phyloP scores from a whole-genome alignment of 2,797 vertebrate genomes.

The Hapalemur alaotrensis region DNA sequence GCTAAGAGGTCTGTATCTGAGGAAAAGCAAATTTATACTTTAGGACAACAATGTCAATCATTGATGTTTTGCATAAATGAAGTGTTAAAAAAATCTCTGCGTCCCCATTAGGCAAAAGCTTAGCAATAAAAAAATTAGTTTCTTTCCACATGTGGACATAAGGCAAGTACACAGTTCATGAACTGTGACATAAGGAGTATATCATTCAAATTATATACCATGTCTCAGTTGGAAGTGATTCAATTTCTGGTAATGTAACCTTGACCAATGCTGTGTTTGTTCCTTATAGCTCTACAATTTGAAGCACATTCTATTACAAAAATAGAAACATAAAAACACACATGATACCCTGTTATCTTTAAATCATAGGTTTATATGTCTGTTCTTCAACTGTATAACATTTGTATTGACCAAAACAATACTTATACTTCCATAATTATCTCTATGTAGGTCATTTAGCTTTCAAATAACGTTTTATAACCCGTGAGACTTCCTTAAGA shows the following conservation, averaged over 20 bases:
- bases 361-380: slow-evolving; percentile 45
- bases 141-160: background rate
- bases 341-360: slow-evolving; percentile 11
- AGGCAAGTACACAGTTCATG: background rate
- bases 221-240: background rate
- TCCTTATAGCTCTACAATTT: slow-evolving; percentile 41
- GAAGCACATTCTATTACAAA: slow-evolving; percentile 37
- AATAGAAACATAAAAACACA: background rate
- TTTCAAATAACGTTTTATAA: slow-evolving; percentile 54
- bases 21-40: background rate
- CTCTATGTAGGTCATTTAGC: slow-evolving; percentile 42
- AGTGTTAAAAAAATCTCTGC: background rate
- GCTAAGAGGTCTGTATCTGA: background rate
- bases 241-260: slow-evolving; percentile 6
- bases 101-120: background rate
- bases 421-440: slow-evolving; percentile 52
- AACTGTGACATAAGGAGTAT: background rate
- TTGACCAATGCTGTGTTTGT: background rate
- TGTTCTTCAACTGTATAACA: slow-evolving; percentile 25
- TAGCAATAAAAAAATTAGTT: background rate
- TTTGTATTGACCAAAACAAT: slow-evolving; percentile 55
- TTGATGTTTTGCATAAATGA: background rate
- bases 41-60: background rate
- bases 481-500: slow-evolving; percentile 45
- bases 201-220: background rate